Evolutionary conservation across 2,888 invertebrate species (phyloP).

Genomic region (Troides helena): DNA sequence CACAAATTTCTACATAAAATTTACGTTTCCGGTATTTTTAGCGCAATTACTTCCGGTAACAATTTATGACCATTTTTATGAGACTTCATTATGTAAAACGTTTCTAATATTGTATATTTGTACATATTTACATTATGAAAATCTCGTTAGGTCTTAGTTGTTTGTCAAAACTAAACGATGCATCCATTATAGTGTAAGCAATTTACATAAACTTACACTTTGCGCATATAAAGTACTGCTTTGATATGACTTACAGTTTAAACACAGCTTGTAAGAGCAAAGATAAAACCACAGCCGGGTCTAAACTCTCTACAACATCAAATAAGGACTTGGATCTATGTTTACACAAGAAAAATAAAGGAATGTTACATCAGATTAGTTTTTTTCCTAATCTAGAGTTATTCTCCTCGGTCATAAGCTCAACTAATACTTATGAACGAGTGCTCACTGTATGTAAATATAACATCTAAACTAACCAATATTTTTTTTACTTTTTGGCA

Average conservation of each 20-base stretch:
- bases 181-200: constrained; percentile 3
- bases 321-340: no score
- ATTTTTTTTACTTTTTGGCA: no score
- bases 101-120: not conserved
- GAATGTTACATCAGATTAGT: no score
- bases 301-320: no score
- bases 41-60: not conserved
- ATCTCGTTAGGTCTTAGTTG: not conserved
- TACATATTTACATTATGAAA: constrained; percentile 4
- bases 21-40: not conserved
- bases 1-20: not conserved
- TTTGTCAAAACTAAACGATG: constrained; percentile 12
- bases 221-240: constrained; percentile 9
- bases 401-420: no score
- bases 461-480: no score
- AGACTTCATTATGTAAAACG: no score
- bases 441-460: no score
- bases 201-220: constrained; percentile 13
- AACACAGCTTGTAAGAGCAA: not conserved
- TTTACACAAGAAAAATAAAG: no score
- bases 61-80: not conserved
- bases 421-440: no score
- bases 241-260: not conserved
- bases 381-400: no score
- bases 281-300: no score